phyloP scores from a whole-genome alignment of 2,888 invertebrate genomes.

The Eretmocerus hayati region DNA sequence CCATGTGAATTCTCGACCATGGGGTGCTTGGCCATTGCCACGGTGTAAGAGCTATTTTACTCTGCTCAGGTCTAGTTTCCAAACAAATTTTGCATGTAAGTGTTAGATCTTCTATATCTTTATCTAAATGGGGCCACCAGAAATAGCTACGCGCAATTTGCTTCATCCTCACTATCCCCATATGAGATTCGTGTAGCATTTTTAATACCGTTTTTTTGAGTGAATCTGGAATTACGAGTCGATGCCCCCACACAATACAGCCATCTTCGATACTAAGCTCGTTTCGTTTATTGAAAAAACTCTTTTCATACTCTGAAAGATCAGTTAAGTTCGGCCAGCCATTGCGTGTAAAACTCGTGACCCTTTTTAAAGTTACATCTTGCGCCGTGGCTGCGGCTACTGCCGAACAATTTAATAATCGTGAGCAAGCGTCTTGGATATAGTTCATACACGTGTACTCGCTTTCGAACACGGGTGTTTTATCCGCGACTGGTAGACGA shows the following conservation, averaged over 20 bases:
- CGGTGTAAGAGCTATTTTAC: slow-evolving; percentile 7
- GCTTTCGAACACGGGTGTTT: slow-evolving; percentile 11
- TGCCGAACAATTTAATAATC: slow-evolving; percentile 2
- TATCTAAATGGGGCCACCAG: slow-evolving; percentile 20
- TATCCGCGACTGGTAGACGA: slow-evolving; percentile 7
- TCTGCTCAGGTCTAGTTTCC: background rate
- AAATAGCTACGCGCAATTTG: slow-evolving; percentile 13
- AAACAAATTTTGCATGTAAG: slow-evolving; percentile 10
- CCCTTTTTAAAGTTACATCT: slow-evolving; percentile 11
- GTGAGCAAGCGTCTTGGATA: slow-evolving; percentile 4
- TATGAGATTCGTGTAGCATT: slow-evolving; percentile 12
- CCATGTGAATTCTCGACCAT: slow-evolving; percentile 23
- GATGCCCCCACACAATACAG: slow-evolving; percentile 9
- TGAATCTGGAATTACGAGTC: slow-evolving; percentile 9
- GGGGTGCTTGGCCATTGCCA: slow-evolving; percentile 19
- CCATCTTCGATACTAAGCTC: background rate
- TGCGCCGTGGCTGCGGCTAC: slow-evolving; percentile 3
- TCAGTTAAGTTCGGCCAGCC: background rate
- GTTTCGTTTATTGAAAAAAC: background rate
- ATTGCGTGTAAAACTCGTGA: background rate
- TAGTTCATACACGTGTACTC: slow-evolving; percentile 14
- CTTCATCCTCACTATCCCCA: slow-evolving; percentile 14
- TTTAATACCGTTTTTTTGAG: slow-evolving; percentile 5
- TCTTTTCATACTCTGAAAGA: background rate
- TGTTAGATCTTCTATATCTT: slow-evolving; percentile 9